Evolutionary conservation across 2,888 invertebrate genomes (phyloP).

Genomic region (Polyommatus iphigenia): DNA sequence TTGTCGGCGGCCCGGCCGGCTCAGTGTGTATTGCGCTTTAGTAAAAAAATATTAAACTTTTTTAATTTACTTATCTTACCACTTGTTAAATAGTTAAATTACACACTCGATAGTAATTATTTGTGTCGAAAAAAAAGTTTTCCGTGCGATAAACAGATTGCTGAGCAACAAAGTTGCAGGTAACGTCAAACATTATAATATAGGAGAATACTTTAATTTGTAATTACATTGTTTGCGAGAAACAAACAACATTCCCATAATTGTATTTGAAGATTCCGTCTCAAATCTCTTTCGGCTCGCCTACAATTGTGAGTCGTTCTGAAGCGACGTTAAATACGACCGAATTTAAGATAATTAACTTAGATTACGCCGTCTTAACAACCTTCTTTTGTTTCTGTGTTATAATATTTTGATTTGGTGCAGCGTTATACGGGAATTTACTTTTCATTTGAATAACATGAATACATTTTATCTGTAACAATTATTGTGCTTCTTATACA

Average conservation of each 20-base stretch:
- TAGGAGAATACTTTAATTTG: background rate
- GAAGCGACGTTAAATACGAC: constrained; percentile 72
- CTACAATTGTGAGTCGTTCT: constrained; percentile 71
- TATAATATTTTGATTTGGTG: background rate
- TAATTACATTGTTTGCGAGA: constrained; percentile 50
- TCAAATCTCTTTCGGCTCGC: constrained; percentile 70
- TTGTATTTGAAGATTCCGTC: constrained; percentile 74
- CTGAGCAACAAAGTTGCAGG: background rate
- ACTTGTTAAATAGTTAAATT: too few species aligned
- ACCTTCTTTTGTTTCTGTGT: constrained; percentile 58
- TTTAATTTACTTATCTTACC: too few species aligned
- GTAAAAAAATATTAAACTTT: too few species aligned
- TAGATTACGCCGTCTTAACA: constrained; percentile 69
- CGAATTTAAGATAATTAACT: constrained; percentile 76
- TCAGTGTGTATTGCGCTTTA: too few species aligned
- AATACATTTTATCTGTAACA: too few species aligned
- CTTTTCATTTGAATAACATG: background rate
- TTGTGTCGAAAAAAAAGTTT: too few species aligned
- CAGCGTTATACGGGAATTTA: background rate
- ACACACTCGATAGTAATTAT: too few species aligned
- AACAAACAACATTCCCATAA: constrained; percentile 69
- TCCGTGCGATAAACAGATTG: background rate
- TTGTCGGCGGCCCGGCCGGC: too few species aligned
- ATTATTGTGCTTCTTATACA: too few species aligned
- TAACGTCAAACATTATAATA: background rate